Conservation (phyloP, 1,140 invertebrate species). For the Pseudomyrmex sp. region DNA sequence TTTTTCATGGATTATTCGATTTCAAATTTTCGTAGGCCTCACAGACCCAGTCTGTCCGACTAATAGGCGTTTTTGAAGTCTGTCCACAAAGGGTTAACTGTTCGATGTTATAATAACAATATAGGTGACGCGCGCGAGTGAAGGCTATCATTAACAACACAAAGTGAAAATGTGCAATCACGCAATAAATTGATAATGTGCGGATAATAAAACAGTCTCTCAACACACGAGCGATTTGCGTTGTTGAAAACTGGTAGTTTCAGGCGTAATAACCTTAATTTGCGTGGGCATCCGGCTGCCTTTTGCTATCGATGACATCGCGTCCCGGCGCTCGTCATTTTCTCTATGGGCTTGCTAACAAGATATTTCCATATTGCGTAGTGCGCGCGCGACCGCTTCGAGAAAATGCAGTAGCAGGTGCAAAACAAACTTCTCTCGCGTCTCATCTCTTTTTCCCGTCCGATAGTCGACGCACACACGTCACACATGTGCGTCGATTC, state of each 20-base stretch:
- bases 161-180: constrained; percentile 16
- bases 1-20: no score
- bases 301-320: constrained; percentile 38
- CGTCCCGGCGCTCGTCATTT: constrained; percentile 15
- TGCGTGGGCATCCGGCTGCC: constrained; percentile 8
- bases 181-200: constrained; percentile 12
- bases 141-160: neutral
- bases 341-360: constrained; percentile 4
- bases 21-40: no score
- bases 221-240: neutral
- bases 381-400: neutral
- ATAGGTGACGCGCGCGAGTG: no score
- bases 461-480: constrained; percentile 10
- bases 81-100: no score
- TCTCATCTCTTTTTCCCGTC: constrained; percentile 44
- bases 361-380: constrained; percentile 34
- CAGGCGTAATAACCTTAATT: constrained; percentile 13
- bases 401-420: constrained; percentile 49
- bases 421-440: constrained; percentile 22
- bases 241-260: neutral
- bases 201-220: neutral
- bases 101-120: no score
- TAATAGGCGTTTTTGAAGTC: no score
- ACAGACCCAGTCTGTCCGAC: no score
- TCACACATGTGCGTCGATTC: constrained; percentile 38